Percentiles rank a stretch among this genome's conserved stretches.
phyloP scores from a whole-genome alignment of 1,140 invertebrate species.

The Cyclargus thomasi region DNA sequence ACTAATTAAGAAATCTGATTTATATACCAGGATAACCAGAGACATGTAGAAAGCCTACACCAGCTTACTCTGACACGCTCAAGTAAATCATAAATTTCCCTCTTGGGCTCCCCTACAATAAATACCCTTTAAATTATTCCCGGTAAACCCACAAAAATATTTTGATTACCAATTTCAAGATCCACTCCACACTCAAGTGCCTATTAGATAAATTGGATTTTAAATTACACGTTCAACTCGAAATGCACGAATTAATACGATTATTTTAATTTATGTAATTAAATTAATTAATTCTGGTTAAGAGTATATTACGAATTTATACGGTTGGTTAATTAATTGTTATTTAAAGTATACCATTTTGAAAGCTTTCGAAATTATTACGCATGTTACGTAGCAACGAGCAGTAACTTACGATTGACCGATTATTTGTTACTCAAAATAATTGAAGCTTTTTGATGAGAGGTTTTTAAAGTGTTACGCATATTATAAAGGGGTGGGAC shows the following conservation, averaged over 20 bases:
- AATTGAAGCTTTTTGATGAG: no score
- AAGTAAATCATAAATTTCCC: no score
- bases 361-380: neutral
- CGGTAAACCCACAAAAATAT: neutral
- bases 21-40: no score
- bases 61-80: no score
- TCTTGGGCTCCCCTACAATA: no score
- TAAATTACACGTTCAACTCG: neutral
- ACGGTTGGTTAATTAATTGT: neutral
- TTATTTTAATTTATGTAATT: neutral
- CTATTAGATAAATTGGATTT: neutral
- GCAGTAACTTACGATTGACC: neutral
- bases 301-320: neutral
- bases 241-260: neutral
- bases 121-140: no score
- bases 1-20: no score
- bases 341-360: neutral
- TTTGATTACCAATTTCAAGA: neutral
- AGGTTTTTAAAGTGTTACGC: no score
- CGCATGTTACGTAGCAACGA: neutral
- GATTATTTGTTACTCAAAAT: neutral
- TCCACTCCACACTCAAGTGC: neutral
- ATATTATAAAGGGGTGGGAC: no score
- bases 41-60: no score
- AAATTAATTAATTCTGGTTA: neutral